Percentiles rank a stretch among this genome's conserved stretches.
Evolutionary conservation across 2,888 invertebrate species (phyloP).

Genomic region (Salpingus planirostris): DNA sequence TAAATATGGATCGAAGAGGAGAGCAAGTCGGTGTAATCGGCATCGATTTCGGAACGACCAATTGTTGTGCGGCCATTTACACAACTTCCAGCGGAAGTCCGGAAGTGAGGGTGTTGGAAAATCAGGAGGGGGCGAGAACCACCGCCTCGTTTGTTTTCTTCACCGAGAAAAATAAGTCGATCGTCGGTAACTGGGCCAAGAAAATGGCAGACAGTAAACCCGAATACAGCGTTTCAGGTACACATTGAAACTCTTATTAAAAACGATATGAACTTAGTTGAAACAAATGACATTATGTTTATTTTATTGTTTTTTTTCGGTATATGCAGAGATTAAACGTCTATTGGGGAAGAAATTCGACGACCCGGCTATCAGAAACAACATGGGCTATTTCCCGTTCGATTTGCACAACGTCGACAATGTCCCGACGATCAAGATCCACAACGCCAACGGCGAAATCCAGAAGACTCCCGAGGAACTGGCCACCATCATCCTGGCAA

Average conservation of each 20-base stretch:
- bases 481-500: constrained; percentile 15
- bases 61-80: constrained; percentile 6
- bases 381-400: no score
- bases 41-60: constrained; percentile 12
- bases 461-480: constrained; percentile 17
- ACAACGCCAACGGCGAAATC: constrained; percentile 2
- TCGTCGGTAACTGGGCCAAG: constrained; percentile 6
- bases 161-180: background rate
- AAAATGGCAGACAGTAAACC: constrained; percentile 1
- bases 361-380: no score
- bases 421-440: no score
- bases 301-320: no score
- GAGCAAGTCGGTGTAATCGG: no score
- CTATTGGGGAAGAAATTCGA: no score
- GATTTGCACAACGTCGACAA: no score
- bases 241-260: no score
- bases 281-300: no score
- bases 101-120: constrained; percentile 2
- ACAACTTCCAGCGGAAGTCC: background rate
- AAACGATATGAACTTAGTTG: no score
- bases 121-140: constrained; percentile 1
- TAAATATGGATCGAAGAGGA: no score
- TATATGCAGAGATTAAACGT: no score
- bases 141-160: constrained; percentile 4
- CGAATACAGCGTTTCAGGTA: constrained; percentile 6